A percentile compares a stretch with the other conserved stretches of the same genome.
Evolutionary conservation across 2,888 invertebrate genomes (phyloP).

Genomic region (Clepsis dumicolana): DNA sequence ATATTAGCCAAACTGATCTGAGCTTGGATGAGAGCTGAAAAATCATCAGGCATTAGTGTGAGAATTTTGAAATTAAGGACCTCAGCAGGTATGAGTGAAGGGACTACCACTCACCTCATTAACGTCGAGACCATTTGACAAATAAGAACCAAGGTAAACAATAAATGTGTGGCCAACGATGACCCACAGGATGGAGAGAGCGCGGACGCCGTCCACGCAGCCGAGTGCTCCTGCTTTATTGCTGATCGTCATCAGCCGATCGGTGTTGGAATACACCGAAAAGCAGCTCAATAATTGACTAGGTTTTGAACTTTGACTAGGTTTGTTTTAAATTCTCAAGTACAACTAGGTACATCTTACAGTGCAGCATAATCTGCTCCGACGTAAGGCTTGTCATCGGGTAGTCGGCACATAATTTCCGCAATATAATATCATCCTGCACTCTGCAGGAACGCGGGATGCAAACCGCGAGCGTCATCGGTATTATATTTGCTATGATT

Average conservation of each 20-base stretch:
- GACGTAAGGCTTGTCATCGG: slow-evolving; percentile 29
- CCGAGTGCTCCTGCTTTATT: slow-evolving; percentile 17
- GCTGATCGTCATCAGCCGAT: slow-evolving; percentile 28
- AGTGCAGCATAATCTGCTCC: slow-evolving; percentile 24
- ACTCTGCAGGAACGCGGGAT: slow-evolving; percentile 24
- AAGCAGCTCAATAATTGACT: slow-evolving; percentile 13
- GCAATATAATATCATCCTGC: slow-evolving; percentile 18
- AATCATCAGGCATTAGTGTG: background rate
- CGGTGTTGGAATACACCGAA: slow-evolving; percentile 32
- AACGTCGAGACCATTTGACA: slow-evolving; percentile 13
- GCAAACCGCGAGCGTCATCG: slow-evolving; percentile 33
- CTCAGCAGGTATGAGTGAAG: background rate
- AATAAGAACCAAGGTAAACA: slow-evolving; percentile 1
- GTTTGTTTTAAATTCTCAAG: background rate
- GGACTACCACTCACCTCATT: background rate
- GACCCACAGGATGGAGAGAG: slow-evolving; percentile 38
- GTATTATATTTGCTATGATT: background rate
- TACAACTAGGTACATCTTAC: slow-evolving; percentile 11
- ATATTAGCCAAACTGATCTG: slow-evolving; percentile 5
- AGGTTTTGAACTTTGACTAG: slow-evolving; percentile 2
- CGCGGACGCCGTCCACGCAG: slow-evolving; percentile 33
- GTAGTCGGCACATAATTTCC: slow-evolving; percentile 15
- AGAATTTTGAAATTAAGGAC: background rate
- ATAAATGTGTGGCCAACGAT: slow-evolving; percentile 24
- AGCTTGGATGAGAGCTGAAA: slow-evolving; percentile 13